Evolutionary conservation across 2,797 vertebrate species (phyloP), one percentile per base, ranked within the genome.

Genomic region (Tapera naevia): DNA sequence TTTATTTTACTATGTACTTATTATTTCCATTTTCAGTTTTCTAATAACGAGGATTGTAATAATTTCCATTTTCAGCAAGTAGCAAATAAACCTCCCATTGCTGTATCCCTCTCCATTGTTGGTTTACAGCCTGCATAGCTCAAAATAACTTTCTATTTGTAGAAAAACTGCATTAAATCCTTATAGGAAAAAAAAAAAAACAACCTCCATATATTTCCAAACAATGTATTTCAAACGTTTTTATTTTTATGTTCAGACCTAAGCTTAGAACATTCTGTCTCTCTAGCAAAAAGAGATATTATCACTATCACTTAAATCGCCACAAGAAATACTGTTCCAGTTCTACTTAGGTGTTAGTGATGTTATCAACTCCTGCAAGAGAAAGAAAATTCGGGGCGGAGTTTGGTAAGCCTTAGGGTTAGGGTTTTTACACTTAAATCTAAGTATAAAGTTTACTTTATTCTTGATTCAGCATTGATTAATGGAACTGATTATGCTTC

Each of bases 1-100:
- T 53, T 3, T 35, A 67, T 87, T 96, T 94, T 89, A 61, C 18
- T 72, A 33, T 33, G 54, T 94, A 94, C 72, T 85, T 95, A 91
- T 45, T 89, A 84, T 71, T 93, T 58, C 58, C 73, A 87, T 93
- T 86, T 82, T 43, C 17, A 70, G 35, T 62, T 72, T 87, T 73
- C 39, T 72, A 86, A 75, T 53, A 92, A 89, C 27, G 5, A 11
- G 46, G 78, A 43, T 54, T 43, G 13, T 48, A 73, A 46, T 53
- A 15, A 88, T 92, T 92, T 86, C 33, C 33, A 48, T 76, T 91
- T 94, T 80, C 67, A 79, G 32, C 18, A 72, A 92, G 14, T 17
- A 75, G 19, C 35, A 89, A 86, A 79, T 33, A 64, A 78, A 86
- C 14, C 21, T 86, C 46, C 25, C 17, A 62, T 5, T 82, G 60